These are phyloP conservation scores for Pseudochirops cupreus DNA, from an alignment of 2,797 vertebrate genomes.

Conservation along the genomic window DNA sequence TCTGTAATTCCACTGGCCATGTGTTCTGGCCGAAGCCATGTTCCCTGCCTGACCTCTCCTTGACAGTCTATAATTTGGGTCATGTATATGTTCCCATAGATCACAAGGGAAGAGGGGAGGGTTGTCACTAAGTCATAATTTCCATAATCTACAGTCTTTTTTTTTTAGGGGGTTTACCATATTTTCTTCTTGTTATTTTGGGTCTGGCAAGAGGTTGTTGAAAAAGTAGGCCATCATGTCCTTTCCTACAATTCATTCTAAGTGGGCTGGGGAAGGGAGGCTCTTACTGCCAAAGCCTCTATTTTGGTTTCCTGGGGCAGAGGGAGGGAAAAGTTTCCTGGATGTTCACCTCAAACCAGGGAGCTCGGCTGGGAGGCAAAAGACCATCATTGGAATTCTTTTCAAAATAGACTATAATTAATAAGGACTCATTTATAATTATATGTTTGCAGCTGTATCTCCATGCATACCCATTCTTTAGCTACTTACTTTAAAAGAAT, in stretches of 20 bases:
- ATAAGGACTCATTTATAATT: slow-evolving; percentile 56
- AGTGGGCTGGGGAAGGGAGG: slow-evolving; percentile 76
- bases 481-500: slow-evolving; percentile 59
- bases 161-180: slow-evolving; percentile 59
- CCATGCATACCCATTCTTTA: slow-evolving; percentile 40
- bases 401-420: slow-evolving; percentile 57
- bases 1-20: slow-evolving; percentile 36
- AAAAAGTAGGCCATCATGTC: slow-evolving; percentile 86
- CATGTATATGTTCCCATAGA: slow-evolving; percentile 81
- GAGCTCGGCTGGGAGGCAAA: slow-evolving; percentile 67
- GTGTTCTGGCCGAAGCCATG: slow-evolving; percentile 11
- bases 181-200: slow-evolving; percentile 76
- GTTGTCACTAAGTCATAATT: slow-evolving; percentile 83
- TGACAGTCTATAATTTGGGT: slow-evolving; percentile 83
- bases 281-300: slow-evolving; percentile 75
- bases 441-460: slow-evolving; percentile 23
- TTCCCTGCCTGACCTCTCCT: slow-evolving; percentile 69
- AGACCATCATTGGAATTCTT: slow-evolving; percentile 77
- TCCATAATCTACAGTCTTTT: slow-evolving; percentile 82
- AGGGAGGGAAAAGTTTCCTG: slow-evolving; percentile 78
- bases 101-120: slow-evolving; percentile 79
- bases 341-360: slow-evolving; percentile 70
- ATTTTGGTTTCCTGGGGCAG: slow-evolving; percentile 78
- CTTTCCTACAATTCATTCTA: slow-evolving; percentile 79
- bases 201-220: slow-evolving; percentile 83